Evolutionary conservation across 2,888 invertebrate genomes (phyloP), one percentile per base, ranked within the genome.

Genomic region (Glyphotaelius pellucidus): DNA sequence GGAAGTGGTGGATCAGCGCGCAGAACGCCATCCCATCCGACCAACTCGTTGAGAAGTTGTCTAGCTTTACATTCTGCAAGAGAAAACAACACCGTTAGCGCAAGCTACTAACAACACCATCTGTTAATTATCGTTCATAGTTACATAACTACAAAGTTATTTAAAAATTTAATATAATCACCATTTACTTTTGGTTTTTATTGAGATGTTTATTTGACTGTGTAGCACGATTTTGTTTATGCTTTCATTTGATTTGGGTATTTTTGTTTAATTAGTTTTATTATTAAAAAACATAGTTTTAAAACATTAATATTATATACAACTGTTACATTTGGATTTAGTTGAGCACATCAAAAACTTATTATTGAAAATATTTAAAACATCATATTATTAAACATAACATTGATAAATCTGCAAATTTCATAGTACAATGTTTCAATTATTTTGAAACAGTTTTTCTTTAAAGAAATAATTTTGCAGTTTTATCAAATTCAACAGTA

Each of bases 21-120:
- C 99, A 99, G 97, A 99, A 99, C 94, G 99, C 99, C 96, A 99
- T 97, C 95, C 99, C 99, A 96, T 99, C 98, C 96, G 98, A 98
- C 99, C 99, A 99, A 96, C 98, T 98, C 95, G 98, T 98, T 95
- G 99, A 99, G 97, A 99, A 99, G 97, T 99, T 99, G 95, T 98
- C 98, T 97, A 99, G 97, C 97, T 98, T 98, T 95, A 99, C 98
- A 97, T 99, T 98, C 99, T 99, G 96, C 85, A 95, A 94, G 94
- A 92, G 91, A 93, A 93, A 93, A 91, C 83, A 84, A 92, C 19
- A 32, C 25, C 32, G 19, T 32, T 87, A 92, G 32, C 83, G 25
- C 67, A 67, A 67, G 67, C 19, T 52, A 52, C 52, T 52, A 5
- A 67, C 25, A 67, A 67, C 9, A 2, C 67, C 25, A 67, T n/a